These are phyloP conservation scores for Bos taurus DNA, from an alignment of 2,113 vertebrate genomes.

Conservation along the genomic window DNA sequence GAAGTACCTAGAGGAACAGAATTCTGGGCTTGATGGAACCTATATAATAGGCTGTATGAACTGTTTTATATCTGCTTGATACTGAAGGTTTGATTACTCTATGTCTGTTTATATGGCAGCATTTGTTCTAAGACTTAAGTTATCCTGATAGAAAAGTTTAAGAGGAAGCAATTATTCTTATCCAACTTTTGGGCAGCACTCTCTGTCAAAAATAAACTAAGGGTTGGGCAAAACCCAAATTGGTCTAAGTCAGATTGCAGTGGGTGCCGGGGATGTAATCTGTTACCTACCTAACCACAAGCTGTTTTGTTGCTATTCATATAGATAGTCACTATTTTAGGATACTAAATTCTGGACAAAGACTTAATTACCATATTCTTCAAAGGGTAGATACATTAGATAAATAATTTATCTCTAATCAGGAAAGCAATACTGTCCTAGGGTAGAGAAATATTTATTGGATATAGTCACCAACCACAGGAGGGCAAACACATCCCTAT, in stretches of 20 bases:
- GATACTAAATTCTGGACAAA: neutral
- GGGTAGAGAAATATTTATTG: neutral
- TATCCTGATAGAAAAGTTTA: neutral
- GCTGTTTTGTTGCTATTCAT: neutral
- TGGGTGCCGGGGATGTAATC: neutral
- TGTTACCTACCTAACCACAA: neutral
- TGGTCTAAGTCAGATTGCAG: neutral
- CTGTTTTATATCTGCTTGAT: neutral
- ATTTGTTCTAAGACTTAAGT: neutral
- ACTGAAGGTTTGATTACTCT: neutral
- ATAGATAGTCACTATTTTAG: neutral
- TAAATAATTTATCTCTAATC: neutral
- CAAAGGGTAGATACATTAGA: neutral
- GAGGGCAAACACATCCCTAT: neutral
- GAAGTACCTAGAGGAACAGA: neutral
- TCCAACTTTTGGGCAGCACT: neutral
- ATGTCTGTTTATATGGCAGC: neutral
- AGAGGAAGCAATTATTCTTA: neutral
- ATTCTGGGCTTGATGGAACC: neutral
- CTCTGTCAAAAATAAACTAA: constrained; percentile 1
- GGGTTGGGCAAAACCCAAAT: neutral
- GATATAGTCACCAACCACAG: neutral
- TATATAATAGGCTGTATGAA: neutral
- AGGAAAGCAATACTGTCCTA: neutral
- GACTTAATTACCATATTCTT: neutral